Evolutionary conservation across 2,888 invertebrate genomes (phyloP).

Genomic region (Aphidoletes aphidimyza): DNA sequence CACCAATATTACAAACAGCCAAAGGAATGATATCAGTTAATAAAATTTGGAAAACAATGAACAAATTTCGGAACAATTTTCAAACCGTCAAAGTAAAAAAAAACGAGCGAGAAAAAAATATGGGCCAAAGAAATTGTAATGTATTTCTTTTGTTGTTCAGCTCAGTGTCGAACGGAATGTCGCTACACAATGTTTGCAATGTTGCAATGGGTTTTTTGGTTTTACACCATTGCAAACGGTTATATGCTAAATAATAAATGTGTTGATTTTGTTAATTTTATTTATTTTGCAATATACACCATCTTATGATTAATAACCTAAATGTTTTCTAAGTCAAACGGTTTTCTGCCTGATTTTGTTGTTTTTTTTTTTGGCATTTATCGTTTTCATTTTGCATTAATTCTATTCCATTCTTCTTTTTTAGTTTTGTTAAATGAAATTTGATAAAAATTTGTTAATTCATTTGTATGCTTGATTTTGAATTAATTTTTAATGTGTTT

Average conservation of each 20-base stretch:
- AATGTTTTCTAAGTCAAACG: constrained; percentile 5
- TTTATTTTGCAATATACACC: constrained; percentile 46
- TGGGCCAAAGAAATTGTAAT: too few relatives aligned
- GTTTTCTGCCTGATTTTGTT: constrained; percentile 22
- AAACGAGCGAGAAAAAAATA: too few relatives aligned
- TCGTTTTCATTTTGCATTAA: constrained; percentile 21
- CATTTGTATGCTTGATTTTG: background rate
- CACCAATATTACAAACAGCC: too few relatives aligned
- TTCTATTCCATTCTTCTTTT: constrained; percentile 54
- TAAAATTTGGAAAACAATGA: too few relatives aligned
- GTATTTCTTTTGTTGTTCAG: too few relatives aligned
- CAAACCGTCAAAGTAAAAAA: too few relatives aligned
- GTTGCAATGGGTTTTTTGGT: background rate
- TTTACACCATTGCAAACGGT: background rate
- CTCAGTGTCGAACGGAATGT: background rate
- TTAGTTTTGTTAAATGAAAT: constrained; percentile 55
- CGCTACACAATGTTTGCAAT: background rate
- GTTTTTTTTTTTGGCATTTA: constrained; percentile 32
- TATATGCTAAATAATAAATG: constrained; percentile 21
- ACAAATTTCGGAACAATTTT: too few relatives aligned
- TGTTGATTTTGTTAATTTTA: constrained; percentile 40
- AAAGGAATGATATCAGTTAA: too few relatives aligned
- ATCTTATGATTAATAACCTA: constrained; percentile 44
- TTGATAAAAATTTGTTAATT: background rate
- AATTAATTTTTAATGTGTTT: background rate